These are phyloP conservation scores for Rhinolophus sinicus DNA, from an alignment of 2,113 vertebrate species.

Conservation along the genomic window DNA sequence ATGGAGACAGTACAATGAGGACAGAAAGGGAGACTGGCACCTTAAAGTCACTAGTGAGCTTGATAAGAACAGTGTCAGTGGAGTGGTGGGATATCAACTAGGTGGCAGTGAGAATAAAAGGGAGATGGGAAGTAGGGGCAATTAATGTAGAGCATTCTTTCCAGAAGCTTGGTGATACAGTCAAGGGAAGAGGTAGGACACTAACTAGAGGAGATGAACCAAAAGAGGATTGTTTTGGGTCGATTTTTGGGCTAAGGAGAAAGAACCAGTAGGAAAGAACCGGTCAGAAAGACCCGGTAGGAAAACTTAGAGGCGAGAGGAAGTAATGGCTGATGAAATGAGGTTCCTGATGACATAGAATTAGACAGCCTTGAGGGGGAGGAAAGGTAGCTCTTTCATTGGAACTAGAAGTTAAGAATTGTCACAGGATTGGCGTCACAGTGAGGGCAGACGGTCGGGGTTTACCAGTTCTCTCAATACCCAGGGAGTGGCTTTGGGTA, in stretches of 20 bases:
- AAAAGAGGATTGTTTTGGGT: not conserved
- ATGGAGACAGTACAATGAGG: not conserved
- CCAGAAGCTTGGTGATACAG: not conserved
- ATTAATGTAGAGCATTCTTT: slow-evolving; percentile 7
- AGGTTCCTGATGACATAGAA: not conserved
- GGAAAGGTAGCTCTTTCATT: not conserved
- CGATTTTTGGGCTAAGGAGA: not conserved
- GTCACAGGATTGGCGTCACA: not conserved
- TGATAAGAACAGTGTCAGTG: not conserved
- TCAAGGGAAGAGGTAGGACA: not conserved
- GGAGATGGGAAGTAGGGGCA: not conserved
- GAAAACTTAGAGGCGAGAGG: not conserved
- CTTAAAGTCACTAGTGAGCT: not conserved
- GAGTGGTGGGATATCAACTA: not conserved
- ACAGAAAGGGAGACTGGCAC: not conserved
- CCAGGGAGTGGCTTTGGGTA: too few species aligned
- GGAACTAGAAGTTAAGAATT: not conserved
- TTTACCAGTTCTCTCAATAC: not conserved
- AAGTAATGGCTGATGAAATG: not conserved
- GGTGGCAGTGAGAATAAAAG: not conserved
- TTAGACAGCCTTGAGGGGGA: not conserved
- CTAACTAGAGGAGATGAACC: not conserved
- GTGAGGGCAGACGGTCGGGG: not conserved
- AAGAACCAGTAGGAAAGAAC: not conserved
- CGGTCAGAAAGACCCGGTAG: not conserved